These are phyloP conservation scores for Naja naja DNA, from an alignment of 2,113 vertebrate genomes.

Conservation along the genomic window DNA sequence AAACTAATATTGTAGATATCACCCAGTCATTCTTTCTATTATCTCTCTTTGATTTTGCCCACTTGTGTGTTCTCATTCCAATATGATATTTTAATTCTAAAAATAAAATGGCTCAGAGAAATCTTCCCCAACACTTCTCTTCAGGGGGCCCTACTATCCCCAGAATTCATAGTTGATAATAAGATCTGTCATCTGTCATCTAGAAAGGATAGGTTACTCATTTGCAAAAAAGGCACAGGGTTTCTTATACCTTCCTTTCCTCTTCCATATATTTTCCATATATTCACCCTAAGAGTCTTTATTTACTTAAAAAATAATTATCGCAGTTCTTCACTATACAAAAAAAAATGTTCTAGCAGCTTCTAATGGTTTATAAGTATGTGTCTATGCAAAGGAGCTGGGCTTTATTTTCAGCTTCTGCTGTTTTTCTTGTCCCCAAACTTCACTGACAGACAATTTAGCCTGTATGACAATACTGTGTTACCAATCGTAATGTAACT, in stretches of 20 bases:
- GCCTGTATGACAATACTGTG: neutral
- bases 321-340: neutral
- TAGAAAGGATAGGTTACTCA: neutral
- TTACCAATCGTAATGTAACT: neutral
- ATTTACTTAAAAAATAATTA: neutral
- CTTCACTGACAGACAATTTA: neutral
- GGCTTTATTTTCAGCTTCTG: neutral
- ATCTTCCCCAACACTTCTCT: neutral
- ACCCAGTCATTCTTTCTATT: conserved; percentile 14
- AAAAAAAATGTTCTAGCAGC: neutral
- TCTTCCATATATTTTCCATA: neutral
- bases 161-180: neutral
- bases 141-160: neutral
- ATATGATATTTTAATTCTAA: neutral
- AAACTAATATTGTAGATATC: conserved; percentile 30
- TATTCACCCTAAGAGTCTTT: neutral
- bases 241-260: neutral
- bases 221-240: neutral
- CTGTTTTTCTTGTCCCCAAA: neutral
- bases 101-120: neutral
- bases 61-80: neutral
- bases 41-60: conserved; percentile 29
- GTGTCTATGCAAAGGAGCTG: neutral
- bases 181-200: neutral
- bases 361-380: neutral